Evolutionary conservation across 2,113 vertebrate genomes (phyloP).

Genomic region (Calypte anna): DNA sequence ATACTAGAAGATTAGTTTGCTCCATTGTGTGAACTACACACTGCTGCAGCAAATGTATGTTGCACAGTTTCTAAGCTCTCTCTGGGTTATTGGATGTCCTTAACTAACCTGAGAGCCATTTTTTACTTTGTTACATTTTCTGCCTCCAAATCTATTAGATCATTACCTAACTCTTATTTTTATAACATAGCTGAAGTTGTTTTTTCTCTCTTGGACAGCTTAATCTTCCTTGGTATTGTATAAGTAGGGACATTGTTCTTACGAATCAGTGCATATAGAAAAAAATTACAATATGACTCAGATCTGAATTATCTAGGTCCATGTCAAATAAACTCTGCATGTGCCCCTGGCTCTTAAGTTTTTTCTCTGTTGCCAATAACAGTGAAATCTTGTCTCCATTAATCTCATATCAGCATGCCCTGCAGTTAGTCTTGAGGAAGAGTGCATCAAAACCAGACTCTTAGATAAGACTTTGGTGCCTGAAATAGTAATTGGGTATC

Average conservation of each 20-base stretch:
- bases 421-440: background rate
- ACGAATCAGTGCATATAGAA: background rate
- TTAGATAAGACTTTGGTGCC: background rate
- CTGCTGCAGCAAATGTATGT: background rate
- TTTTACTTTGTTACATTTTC: background rate
- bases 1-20: background rate
- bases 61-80: background rate
- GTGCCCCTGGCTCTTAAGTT: constrained; percentile 15
- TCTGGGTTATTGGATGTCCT: background rate
- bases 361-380: background rate
- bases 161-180: background rate
- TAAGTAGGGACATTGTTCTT: background rate
- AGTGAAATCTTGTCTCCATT: constrained; percentile 6
- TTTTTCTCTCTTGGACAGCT: background rate
- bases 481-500: background rate
- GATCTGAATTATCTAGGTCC: background rate
- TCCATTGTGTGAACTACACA: background rate
- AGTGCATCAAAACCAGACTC: background rate
- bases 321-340: background rate
- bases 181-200: background rate
- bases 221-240: background rate
- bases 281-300: background rate
- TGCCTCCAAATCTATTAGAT: background rate
- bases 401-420: constrained; percentile 4
- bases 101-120: background rate